Conservation (phyloP, 2,888 invertebrate species). For the Nephrotoma flavescens region DNA sequence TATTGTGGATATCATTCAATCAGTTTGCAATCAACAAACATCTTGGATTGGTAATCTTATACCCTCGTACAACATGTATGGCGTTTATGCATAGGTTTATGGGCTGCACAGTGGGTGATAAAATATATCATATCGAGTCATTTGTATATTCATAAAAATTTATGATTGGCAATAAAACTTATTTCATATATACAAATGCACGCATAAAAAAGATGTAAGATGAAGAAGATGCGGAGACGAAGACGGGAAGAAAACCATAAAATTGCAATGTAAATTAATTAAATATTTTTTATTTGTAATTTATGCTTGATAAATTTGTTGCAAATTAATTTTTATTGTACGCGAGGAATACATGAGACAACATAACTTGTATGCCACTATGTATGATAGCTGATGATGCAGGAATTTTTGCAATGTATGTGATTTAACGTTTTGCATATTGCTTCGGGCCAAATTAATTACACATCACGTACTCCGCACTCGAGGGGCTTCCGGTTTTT, state of each 20-base stretch:
- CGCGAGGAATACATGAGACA: not conserved
- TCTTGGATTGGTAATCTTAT: not conserved
- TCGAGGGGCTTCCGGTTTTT: too few species aligned
- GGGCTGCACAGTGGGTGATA: not conserved
- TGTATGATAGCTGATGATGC: too few species aligned
- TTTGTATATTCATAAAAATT: not conserved
- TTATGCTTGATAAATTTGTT: not conserved
- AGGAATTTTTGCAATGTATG: too few species aligned
- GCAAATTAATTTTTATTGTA: not conserved
- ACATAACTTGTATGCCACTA: too few species aligned
- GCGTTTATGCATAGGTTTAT: not conserved
- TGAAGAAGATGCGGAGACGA: not conserved
- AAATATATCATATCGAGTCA: not conserved
- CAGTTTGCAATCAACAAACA: not conserved
- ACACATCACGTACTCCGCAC: too few species aligned
- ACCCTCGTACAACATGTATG: too few species aligned
- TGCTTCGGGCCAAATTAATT: too few species aligned
- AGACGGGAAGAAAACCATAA: not conserved
- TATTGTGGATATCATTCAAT: not conserved
- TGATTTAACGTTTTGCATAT: too few species aligned
- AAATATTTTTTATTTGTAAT: not conserved
- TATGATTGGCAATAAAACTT: not conserved
- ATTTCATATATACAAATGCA: too few species aligned
- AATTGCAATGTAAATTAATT: constrained; percentile 1
- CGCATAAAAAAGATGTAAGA: not conserved